Percentiles rank a stretch among this genome's conserved stretches.
Conservation (phyloP, 2,113 vertebrate genomes). For the Clarias macrocephalus region DNA sequence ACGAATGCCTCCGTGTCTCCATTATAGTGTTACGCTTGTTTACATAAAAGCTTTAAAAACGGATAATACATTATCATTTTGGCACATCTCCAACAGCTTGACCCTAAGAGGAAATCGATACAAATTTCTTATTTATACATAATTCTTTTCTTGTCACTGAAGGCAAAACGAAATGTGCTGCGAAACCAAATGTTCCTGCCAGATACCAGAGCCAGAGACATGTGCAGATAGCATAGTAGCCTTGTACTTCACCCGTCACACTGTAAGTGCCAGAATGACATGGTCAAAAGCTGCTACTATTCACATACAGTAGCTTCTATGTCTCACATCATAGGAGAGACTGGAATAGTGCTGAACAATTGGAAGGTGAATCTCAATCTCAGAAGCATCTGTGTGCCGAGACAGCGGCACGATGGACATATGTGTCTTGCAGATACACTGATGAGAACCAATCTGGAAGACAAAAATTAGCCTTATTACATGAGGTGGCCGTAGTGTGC, state of each 20-base stretch:
- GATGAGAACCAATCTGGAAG: background rate
- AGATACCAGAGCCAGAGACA: background rate
- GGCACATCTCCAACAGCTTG: background rate
- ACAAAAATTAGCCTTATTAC: background rate
- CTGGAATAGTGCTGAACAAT: background rate
- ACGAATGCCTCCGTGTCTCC: background rate
- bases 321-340: background rate
- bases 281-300: background rate
- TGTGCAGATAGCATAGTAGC: background rate
- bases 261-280: background rate
- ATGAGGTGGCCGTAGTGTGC: background rate
- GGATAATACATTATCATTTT: conserved; percentile 12
- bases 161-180: background rate
- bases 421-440: background rate
- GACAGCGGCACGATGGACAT: background rate
- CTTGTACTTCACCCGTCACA: background rate
- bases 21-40: background rate
- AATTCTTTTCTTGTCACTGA: background rate
- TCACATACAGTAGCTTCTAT: background rate
- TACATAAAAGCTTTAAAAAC: background rate
- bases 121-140: background rate
- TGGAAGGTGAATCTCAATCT: background rate
- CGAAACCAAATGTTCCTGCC: background rate
- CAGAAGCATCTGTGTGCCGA: background rate
- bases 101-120: background rate